Evolutionary conservation across 2,113 vertebrate species (phyloP).

Genomic region (Podilymbus podiceps): DNA sequence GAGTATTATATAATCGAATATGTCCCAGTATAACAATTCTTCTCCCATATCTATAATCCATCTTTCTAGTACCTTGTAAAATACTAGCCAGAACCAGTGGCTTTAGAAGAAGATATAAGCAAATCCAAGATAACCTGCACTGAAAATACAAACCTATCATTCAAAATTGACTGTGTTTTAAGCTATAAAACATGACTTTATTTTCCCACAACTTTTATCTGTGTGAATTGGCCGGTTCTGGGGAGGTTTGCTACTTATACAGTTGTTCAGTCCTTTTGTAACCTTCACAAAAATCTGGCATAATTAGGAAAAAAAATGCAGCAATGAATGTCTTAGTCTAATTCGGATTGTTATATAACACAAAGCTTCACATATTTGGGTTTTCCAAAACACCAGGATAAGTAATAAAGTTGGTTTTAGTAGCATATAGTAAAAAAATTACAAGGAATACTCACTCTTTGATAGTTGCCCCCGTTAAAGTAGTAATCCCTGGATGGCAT

Average conservation of each 20-base stretch:
- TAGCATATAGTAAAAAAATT: neutral
- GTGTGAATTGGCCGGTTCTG: neutral
- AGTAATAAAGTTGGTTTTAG: neutral
- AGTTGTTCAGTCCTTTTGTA: neutral
- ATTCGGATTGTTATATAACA: fast-evolving
- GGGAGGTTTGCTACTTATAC: neutral
- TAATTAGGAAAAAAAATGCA: neutral
- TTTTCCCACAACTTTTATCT: neutral
- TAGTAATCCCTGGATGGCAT: slow-evolving; percentile 97
- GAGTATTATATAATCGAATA: neutral
- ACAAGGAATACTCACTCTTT: slow-evolving; percentile 75
- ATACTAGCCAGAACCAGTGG: neutral
- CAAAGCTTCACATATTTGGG: neutral
- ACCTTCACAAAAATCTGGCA: neutral
- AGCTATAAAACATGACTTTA: neutral
- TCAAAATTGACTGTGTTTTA: neutral
- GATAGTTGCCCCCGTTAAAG: slow-evolving; percentile 83
- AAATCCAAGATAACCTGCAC: neutral
- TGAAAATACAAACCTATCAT: neutral
- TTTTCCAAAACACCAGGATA: neutral
- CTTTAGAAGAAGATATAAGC: neutral
- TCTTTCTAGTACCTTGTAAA: neutral
- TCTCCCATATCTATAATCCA: neutral
- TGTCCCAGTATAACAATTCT: neutral
- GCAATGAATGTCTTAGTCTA: neutral